Evolutionary conservation across 2,113 vertebrate genomes (phyloP).

Genomic region (Microcebus griseorufus): DNA sequence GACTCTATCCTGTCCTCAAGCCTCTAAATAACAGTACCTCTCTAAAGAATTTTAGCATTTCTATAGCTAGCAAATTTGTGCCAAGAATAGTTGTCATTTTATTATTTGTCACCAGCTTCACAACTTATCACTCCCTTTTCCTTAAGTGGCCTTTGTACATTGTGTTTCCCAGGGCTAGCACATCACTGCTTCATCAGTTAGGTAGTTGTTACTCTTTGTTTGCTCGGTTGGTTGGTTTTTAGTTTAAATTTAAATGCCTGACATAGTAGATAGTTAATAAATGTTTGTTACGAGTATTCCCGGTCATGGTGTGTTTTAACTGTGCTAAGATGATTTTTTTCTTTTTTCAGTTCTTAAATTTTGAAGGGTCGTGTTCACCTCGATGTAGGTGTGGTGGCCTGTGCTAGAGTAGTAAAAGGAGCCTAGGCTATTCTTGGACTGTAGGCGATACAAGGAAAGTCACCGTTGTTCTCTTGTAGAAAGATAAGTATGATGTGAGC

Average conservation of each 20-base stretch:
- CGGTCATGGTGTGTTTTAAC: neutral
- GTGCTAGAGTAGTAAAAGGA: neutral
- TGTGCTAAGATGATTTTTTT: neutral
- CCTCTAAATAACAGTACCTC: neutral
- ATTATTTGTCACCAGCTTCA: neutral
- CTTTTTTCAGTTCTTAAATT: neutral
- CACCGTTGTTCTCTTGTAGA: neutral
- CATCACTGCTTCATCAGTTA: neutral
- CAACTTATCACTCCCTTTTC: neutral
- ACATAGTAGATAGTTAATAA: neutral
- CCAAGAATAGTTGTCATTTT: conserved; percentile 27
- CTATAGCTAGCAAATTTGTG: neutral
- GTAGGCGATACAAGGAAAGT: neutral
- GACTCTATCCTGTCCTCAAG: neutral
- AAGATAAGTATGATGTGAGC: neutral
- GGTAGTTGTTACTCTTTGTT: neutral
- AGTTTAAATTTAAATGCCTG: neutral
- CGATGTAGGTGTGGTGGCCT: neutral
- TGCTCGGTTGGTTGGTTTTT: neutral
- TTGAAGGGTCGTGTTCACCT: neutral
- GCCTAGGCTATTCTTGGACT: neutral
- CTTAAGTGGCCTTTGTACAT: neutral
- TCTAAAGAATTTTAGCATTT: neutral
- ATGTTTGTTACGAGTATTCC: neutral
- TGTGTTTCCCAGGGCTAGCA: neutral